Base-by-base conservation (phyloP, 2,888 invertebrate genomes). In the Eremobia ochroleuca region DNA sequence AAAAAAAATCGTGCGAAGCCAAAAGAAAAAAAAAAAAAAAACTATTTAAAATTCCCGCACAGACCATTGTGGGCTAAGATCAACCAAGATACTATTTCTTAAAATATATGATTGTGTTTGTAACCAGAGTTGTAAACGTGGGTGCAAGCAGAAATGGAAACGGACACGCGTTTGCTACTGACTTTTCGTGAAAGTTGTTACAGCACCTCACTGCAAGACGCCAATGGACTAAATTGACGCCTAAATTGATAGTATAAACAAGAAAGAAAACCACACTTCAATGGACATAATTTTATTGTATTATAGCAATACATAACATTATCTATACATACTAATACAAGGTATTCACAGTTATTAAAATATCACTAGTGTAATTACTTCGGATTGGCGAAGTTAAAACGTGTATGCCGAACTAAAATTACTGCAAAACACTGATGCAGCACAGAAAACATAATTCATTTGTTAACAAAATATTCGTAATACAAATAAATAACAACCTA, bases 291-390 rank as follows among this genome's bases (percentile, higher is more conserved):
- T 90, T 89, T 92, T 91, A 91, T 90, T 92, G 90, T 91, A 91
- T 90, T 91, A 89, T 67, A 83, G 86, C 89, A 93, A 91, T 92
- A 93, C 90, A 92, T 92, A 93, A 92, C 91, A 91, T 89, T 91
- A 89, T 89, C 90, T 92, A 91, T 90, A 92, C 90, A 91, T 85
- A 88, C 90, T 91, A 92, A 91, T 91, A 92, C 88, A 92, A 91
- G 87, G 91, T 91, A 89, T 92, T 93, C 90, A 92, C 92, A 92
- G 90, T 88, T 91, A 90, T 89, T 89, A 87, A 91, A 91, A 91
- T 90, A 91, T 91, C 91, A 91, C 91, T 89, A 91, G 76, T 79
- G 82, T 82, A 84, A 37, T 74, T 68, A 78, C 69, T 83, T 65
- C 67, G 31, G 72, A 64, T 28, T 31, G 46, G 34, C 68, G 70